These are phyloP conservation scores for Eupleurogrammus muticus DNA, from an alignment of 2,797 vertebrate genomes.

Conservation along the genomic window DNA sequence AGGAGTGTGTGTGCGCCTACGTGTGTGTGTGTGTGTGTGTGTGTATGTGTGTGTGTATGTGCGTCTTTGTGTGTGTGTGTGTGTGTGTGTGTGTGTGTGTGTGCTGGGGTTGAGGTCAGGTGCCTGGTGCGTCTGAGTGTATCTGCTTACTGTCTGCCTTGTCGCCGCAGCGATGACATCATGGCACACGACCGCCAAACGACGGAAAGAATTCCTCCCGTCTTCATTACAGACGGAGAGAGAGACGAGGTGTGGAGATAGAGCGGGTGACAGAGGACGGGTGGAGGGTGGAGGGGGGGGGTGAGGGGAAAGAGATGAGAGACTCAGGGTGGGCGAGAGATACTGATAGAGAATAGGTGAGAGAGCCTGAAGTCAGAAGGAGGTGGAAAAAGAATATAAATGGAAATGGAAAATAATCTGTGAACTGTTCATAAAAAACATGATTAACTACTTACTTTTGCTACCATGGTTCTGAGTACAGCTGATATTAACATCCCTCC, in stretches of 20 bases:
- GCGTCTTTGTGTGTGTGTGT: conserved; percentile 32
- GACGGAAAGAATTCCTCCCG: conserved; percentile 76
- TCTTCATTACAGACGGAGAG: conserved; percentile 44
- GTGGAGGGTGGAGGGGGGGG: not conserved
- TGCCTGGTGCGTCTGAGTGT: conserved; percentile 69
- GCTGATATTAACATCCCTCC: no score
- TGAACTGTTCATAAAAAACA: conserved; percentile 27
- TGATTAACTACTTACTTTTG: conserved; percentile 11
- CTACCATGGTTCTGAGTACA: not conserved
- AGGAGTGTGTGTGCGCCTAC: conserved; percentile 48
- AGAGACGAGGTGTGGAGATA: conserved; percentile 44
- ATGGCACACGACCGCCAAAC: conserved; percentile 72
- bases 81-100: conserved; percentile 33
- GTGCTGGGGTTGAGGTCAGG: conserved; percentile 71
- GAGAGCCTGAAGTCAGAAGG: conserved; percentile 14
- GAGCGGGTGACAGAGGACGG: conserved; percentile 29
- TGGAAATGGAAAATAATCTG: conserved; percentile 35
- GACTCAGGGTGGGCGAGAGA: conserved; percentile 16
- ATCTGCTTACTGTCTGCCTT: conserved; percentile 77
- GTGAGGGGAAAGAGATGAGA: conserved; percentile 28
- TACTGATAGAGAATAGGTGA: conserved; percentile 8
- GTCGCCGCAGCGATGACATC: conserved; percentile 77
- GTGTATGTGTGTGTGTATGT: conserved; percentile 40
- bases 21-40: conserved; percentile 27
- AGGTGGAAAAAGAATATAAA: conserved; percentile 11